Percentiles rank a stretch among this genome's conserved stretches.
Conservation (phyloP, 2,113 vertebrate species). For the Paradoxurus hermaphroditus region DNA sequence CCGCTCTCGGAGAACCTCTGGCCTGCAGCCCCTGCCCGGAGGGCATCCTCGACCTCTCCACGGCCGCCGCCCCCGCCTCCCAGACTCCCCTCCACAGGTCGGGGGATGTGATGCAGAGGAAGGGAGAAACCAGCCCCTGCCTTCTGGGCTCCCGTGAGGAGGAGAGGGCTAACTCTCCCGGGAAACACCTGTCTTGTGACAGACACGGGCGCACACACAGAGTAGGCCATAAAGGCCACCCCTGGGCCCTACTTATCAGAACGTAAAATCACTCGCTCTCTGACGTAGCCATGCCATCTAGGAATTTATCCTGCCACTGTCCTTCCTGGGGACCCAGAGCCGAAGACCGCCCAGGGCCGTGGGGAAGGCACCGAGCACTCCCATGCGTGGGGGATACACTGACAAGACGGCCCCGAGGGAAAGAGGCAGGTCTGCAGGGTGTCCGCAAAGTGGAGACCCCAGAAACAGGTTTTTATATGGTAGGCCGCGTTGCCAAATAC, state of each 20-base stretch:
- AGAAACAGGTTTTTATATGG: neutral
- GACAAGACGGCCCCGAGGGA: neutral
- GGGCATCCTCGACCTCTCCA: accelerated
- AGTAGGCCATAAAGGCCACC: accelerated
- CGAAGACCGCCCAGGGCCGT: accelerated
- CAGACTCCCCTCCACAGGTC: accelerated
- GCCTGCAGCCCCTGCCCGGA: neutral
- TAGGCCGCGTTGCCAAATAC: neutral
- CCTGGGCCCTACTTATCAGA: neutral
- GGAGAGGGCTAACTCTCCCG: neutral
- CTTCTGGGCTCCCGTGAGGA: neutral
- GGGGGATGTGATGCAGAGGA: accelerated
- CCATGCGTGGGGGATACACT: accelerated
- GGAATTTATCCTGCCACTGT: neutral
- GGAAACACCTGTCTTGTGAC: neutral
- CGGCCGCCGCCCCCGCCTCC: neutral
- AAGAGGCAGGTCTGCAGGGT: neutral
- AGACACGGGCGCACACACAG: neutral
- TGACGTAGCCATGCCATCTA: neutral
- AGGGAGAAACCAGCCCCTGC: neutral
- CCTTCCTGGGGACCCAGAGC: neutral
- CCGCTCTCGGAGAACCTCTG: too few relatives aligned
- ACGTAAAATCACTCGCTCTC: neutral
- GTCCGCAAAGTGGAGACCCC: neutral
- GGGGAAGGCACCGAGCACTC: neutral